Evolutionary conservation across 2,797 vertebrate genomes (phyloP).

Genomic region (Tarsius wallacei): DNA sequence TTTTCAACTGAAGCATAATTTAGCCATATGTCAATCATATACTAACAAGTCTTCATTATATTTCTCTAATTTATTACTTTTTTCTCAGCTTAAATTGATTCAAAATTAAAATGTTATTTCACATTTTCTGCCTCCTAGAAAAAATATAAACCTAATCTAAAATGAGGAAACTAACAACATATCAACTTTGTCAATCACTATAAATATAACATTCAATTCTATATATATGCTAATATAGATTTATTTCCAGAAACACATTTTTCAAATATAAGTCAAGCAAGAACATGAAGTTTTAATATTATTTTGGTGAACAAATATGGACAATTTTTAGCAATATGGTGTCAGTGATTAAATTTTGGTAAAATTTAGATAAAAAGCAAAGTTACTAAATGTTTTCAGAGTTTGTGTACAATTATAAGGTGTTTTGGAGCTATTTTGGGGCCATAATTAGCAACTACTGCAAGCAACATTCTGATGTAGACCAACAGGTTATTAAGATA

Average conservation of each 20-base stretch:
- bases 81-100: slow-evolving; percentile 88
- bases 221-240: slow-evolving; percentile 91
- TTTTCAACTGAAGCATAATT: slow-evolving; percentile 85
- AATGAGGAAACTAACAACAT: slow-evolving; percentile 86
- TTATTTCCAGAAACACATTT: slow-evolving; percentile 84
- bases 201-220: slow-evolving; percentile 88
- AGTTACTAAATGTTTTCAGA: slow-evolving; percentile 50
- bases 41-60: slow-evolving; percentile 86
- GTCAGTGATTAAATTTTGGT: slow-evolving; percentile 65
- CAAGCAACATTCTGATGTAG: slow-evolving; percentile 33
- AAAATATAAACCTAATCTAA: slow-evolving; percentile 88
- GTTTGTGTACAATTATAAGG: not conserved
- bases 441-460: slow-evolving; percentile 30
- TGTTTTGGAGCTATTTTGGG: slow-evolving; percentile 71
- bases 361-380: slow-evolving; percentile 75
- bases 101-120: slow-evolving; percentile 90
- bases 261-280: slow-evolving; percentile 84
- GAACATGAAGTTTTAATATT: slow-evolving; percentile 80
- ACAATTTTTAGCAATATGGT: slow-evolving; percentile 69
- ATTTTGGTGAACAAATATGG: slow-evolving; percentile 84
- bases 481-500: slow-evolving; percentile 47
- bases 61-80: slow-evolving; percentile 89
- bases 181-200: slow-evolving; percentile 89
- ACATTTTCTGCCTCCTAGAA: slow-evolving; percentile 87
- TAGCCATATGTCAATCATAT: slow-evolving; percentile 86